These are phyloP conservation scores for Coilia nasus DNA, from an alignment of 2,797 vertebrate species.

Conservation along the genomic window DNA sequence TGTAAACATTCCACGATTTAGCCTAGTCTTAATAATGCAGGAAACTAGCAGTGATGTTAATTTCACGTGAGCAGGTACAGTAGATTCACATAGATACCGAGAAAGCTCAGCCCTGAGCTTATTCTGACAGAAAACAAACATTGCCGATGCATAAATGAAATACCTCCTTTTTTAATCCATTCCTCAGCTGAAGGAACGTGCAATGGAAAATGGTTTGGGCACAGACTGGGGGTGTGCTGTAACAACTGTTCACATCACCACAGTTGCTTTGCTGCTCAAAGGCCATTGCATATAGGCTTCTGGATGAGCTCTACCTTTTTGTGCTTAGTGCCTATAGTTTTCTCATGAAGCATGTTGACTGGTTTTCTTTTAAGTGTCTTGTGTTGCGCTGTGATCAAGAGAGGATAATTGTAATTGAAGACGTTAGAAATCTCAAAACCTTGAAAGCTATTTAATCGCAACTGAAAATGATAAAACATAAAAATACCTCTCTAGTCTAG, in stretches of 20 bases:
- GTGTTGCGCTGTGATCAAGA: conserved; percentile 14
- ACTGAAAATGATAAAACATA: conserved; percentile 28
- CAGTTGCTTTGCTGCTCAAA: conserved; percentile 14
- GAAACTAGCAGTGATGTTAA: not conserved
- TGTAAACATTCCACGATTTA: conserved; percentile 16
- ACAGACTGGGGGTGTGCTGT: not conserved
- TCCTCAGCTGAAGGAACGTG: not conserved
- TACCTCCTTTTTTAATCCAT: not conserved
- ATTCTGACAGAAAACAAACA: not conserved
- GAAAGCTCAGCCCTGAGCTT: not conserved
- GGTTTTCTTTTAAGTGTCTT: conserved; percentile 13
- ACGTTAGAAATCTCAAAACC: conserved; percentile 16
- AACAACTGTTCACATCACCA: conserved; percentile 1
- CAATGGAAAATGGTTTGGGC: not conserved
- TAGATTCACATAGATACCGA: not conserved
- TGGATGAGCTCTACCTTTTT: conserved; percentile 36
- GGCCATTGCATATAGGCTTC: conserved; percentile 21
- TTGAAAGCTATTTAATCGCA: conserved; percentile 39
- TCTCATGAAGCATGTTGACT: conserved; percentile 13
- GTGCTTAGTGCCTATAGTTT: conserved; percentile 47
- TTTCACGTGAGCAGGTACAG: not conserved
- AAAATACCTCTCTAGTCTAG: conserved; percentile 76
- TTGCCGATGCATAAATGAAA: not conserved
- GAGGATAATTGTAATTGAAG: conserved; percentile 32
- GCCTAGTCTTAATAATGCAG: not conserved